Base-by-base conservation (phyloP, 35 echinoderm and acorn worm genomes). In the Stichopus chloronotus region DNA sequence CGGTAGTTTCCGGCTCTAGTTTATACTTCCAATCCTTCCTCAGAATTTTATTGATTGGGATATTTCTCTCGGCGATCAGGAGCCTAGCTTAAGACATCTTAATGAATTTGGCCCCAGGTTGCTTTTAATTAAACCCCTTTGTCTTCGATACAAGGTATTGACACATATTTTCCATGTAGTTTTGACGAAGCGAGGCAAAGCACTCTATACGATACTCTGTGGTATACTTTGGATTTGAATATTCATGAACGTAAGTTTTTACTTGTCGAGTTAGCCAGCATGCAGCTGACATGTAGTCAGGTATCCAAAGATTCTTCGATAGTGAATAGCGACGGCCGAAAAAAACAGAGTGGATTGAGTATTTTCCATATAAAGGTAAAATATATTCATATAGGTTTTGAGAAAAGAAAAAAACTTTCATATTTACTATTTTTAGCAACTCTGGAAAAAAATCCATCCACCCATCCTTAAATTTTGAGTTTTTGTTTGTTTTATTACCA, bases 121-220 rank as follows among this genome's bases (percentile, higher is more conserved):
- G 82, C 82, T 57, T 85, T 85, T 85, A 85, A 85, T 85, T 85
- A 85, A 85, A 85, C 20, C 55, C 82, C 58, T 58, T 85, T 85
- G 55, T 56, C 58, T 59, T 58, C 58, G 58, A 58, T 58, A 85
- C 82, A 85, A 85, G 17, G 82, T 58, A 58, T 58, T 85, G 82
- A 58, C 82, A 85, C 82, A 85, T 85, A 85, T 85, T 85, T 20
- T 72, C 22, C 13, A n/a, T 7, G 69, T 72, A 72, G 69, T 85
- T n/a, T n/a, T 78, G 14, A 16, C 58, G 17, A 57, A 56, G 58
- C 58, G 30, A 56, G 55, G 82, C 58, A 85, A 85, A 58, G 82
- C 22, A 85, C 55, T 85, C 55, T 85, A 58, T 85, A 17, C 55
- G 8, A 56, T 85, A 56, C 25, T 78, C 5, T 43, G 52, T 17